phyloP scores from a whole-genome alignment of 1,140 invertebrate genomes.

The Pomacea maculata region DNA sequence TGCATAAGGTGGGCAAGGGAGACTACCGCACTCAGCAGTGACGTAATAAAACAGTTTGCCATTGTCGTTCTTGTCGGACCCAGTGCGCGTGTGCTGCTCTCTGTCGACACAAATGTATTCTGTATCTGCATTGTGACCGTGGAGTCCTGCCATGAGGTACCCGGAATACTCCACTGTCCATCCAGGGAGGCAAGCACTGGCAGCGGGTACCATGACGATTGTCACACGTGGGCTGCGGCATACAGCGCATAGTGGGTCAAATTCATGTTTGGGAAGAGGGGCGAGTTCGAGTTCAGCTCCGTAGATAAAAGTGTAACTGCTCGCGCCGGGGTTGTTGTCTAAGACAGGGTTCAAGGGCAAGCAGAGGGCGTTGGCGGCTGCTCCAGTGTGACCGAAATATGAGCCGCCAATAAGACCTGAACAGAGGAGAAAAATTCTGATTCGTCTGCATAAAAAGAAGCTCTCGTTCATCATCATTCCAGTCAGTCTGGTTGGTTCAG shows the following conservation, averaged over 20 bases:
- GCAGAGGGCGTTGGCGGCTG: constrained; percentile 32
- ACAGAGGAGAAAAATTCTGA: neutral
- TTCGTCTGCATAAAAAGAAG: too few species aligned
- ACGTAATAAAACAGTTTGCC: constrained; percentile 39
- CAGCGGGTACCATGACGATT: constrained; percentile 41
- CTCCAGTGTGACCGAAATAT: constrained; percentile 5
- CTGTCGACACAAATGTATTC: constrained; percentile 43
- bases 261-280: constrained; percentile 2
- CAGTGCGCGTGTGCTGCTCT: constrained; percentile 25
- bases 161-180: constrained; percentile 44
- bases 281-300: constrained; percentile 34
- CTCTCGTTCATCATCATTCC: too few species aligned
- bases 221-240: constrained; percentile 23
- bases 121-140: constrained; percentile 13
- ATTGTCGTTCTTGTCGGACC: constrained; percentile 25
- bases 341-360: constrained; percentile 26
- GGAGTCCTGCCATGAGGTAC: constrained; percentile 28
- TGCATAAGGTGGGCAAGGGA: constrained; percentile 34
- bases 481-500: too few species aligned
- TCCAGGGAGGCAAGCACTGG: constrained; percentile 28
- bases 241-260: constrained; percentile 27
- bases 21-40: constrained; percentile 22
- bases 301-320: neutral
- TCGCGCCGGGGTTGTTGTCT: constrained; percentile 9
- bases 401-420: constrained; percentile 32